Evolutionary conservation across 1,140 invertebrate genomes (phyloP).

Genomic region (Anthonomus grandis): DNA sequence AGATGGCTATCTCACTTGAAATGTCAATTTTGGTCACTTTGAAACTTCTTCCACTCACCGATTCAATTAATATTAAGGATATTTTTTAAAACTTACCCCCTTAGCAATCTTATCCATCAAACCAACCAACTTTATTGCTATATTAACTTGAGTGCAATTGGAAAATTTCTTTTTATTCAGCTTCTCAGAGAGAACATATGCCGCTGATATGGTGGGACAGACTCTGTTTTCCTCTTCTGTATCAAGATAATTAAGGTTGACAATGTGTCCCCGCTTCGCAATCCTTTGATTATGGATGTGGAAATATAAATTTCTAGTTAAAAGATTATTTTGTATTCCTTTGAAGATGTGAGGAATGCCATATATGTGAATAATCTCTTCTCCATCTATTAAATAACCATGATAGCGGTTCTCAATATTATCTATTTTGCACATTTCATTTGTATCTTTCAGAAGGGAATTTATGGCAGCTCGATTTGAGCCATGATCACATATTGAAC

Average conservation of each 20-base stretch:
- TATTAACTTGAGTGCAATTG: slow-evolving; percentile 7
- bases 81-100: too few relatives aligned
- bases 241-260: too few relatives aligned
- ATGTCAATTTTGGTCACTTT: too few relatives aligned
- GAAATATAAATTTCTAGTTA: slow-evolving; percentile 22
- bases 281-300: slow-evolving; percentile 5
- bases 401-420: neutral
- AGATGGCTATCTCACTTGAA: too few relatives aligned
- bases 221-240: too few relatives aligned
- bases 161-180: too few relatives aligned
- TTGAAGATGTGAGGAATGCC: slow-evolving; percentile 44
- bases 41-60: too few relatives aligned
- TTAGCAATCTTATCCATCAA: too few relatives aligned
- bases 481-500: slow-evolving; percentile 31
- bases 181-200: slow-evolving; percentile 13
- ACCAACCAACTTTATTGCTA: too few relatives aligned
- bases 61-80: too few relatives aligned
- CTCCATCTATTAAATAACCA: slow-evolving; percentile 27
- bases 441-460: neutral
- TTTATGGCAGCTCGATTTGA: slow-evolving; percentile 19
- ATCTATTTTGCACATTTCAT: too few relatives aligned
- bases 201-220: slow-evolving; percentile 19
- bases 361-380: slow-evolving; percentile 37
- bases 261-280: slow-evolving; percentile 25
- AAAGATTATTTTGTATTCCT: slow-evolving; percentile 36